Evolutionary conservation across 2,797 vertebrate species (phyloP).

Genomic region (Anguilla pacifica): DNA sequence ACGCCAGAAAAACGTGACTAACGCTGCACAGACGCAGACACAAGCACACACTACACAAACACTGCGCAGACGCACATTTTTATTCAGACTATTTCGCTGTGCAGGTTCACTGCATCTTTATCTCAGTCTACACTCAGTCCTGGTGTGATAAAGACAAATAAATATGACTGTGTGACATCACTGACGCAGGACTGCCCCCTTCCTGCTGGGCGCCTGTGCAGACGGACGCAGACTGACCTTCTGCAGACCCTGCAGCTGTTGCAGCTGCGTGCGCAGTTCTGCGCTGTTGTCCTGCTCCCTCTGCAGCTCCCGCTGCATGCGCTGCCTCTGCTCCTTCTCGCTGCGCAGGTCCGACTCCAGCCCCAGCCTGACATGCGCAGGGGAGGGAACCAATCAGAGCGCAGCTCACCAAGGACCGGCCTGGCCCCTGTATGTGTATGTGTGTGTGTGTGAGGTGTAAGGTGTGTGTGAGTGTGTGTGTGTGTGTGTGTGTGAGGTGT

Average conservation of each 20-base stretch:
- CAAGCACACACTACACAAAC: too few species aligned
- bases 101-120: not conserved
- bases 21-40: not conserved
- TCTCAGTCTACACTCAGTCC: not conserved
- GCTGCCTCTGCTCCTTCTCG: constrained; percentile 90
- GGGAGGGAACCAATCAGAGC: not conserved
- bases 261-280: constrained; percentile 87
- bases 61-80: not conserved
- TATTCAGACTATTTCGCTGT: not conserved
- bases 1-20: not conserved
- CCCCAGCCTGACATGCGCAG: constrained; percentile 68
- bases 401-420: too few species aligned
- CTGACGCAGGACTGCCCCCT: too few species aligned
- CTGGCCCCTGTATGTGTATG: not conserved
- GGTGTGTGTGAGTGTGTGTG: constrained; percentile 10
- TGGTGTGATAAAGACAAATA: not conserved
- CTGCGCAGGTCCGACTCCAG: constrained; percentile 86
- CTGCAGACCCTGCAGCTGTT: constrained; percentile 88
- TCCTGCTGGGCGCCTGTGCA: too few species aligned
- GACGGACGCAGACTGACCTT: constrained; percentile 67
- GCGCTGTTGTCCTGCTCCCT: constrained; percentile 84
- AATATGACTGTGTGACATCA: not conserved
- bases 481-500: not conserved
- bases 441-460: not conserved
- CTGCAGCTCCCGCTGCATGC: constrained; percentile 84